Evolutionary conservation across 2,797 vertebrate genomes (phyloP), one percentile per base, ranked within the genome.

Genomic region (Centropyge bicolor): DNA sequence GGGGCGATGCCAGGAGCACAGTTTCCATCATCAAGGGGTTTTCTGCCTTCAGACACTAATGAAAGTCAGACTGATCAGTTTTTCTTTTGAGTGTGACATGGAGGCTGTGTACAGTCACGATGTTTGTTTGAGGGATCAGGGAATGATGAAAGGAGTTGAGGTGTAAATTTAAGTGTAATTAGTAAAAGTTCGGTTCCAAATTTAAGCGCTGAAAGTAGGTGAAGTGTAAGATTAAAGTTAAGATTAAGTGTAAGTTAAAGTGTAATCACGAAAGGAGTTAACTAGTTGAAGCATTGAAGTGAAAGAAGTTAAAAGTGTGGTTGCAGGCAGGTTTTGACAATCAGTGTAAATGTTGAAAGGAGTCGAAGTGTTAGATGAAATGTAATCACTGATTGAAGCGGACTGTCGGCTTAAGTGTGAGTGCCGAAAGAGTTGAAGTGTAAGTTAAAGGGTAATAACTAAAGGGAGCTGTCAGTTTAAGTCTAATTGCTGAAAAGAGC

Each of bases 11-110:
- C 76, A 87, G 78, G 56, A 82, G 61, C 41, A 40, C 45, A 73
- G 51, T 69, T 83, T 90, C 75, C 82, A 78, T 80, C 81, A 84
- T 70, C 3, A 6, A 20, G 22, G 17, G 14, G 48, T 85, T 83
- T 84, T 79, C 67, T 75, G 6, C 49, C 45, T 45, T 22, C 62
- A 59, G 56, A 83, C 60, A 43, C 41, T 48, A 72, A 74, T 19
- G 46, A 59, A 76, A 49, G 38, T 55, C n/a, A 72, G 16, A 27
- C 43, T 11, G 31, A 72, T 69, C 31, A 20, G 43, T 56, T 19
- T 62, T 52, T 80, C 43, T 48, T 20, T 69, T 31, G 35, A 41
- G 51, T 48, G n/a, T 56, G 51, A 59, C 49, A 45, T 5, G 10
- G 14, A 48, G 38, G 9, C 24, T 9, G 17, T 35, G 13, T 35